Evolutionary conservation across 1,140 invertebrate genomes (phyloP).

Genomic region (Galendromus occidentalis): DNA sequence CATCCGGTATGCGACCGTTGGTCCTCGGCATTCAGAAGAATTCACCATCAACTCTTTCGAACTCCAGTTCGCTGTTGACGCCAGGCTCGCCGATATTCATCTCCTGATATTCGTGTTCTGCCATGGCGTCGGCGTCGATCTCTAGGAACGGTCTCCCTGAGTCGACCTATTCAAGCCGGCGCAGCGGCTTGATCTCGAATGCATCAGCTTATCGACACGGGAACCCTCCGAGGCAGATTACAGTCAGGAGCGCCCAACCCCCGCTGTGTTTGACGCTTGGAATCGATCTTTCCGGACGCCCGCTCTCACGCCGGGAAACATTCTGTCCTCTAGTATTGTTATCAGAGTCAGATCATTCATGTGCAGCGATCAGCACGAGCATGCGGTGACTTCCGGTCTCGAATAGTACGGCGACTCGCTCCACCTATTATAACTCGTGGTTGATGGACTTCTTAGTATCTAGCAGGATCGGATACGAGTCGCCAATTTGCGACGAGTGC

Average conservation of each 20-base stretch:
- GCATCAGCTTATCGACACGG: constrained; percentile 91
- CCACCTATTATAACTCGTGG: constrained; percentile 54
- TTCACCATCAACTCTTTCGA: constrained; percentile 57
- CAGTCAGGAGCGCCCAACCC: constrained; percentile 92
- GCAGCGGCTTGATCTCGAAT: constrained; percentile 83
- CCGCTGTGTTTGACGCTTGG: constrained; percentile 94
- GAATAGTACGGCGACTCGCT: constrained; percentile 15
- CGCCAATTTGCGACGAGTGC: constrained; percentile 19
- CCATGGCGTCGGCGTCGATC: constrained; percentile 45
- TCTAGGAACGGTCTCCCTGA: constrained; percentile 55
- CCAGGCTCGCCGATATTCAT: constrained; percentile 68
- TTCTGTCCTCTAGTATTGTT: constrained; percentile 80
- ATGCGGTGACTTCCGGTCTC: neutral
- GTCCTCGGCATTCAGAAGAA: constrained; percentile 25
- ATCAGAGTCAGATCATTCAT: constrained; percentile 78
- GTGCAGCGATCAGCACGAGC: constrained; percentile 51
- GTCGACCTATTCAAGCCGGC: constrained; percentile 67
- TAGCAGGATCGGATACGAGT: constrained; percentile 66
- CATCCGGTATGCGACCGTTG: no score
- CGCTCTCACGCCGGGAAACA: constrained; percentile 71
- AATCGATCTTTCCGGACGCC: constrained; percentile 59
- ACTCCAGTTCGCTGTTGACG: constrained; percentile 59
- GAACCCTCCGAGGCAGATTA: constrained; percentile 85
- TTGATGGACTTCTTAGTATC: constrained; percentile 81
- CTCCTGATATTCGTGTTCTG: constrained; percentile 21